A percentile compares a stretch with the other conserved stretches of the same genome.
These are phyloP conservation scores for Gymnothorax javanicus DNA, from an alignment of 2,797 vertebrate species.

Conservation along the genomic window DNA sequence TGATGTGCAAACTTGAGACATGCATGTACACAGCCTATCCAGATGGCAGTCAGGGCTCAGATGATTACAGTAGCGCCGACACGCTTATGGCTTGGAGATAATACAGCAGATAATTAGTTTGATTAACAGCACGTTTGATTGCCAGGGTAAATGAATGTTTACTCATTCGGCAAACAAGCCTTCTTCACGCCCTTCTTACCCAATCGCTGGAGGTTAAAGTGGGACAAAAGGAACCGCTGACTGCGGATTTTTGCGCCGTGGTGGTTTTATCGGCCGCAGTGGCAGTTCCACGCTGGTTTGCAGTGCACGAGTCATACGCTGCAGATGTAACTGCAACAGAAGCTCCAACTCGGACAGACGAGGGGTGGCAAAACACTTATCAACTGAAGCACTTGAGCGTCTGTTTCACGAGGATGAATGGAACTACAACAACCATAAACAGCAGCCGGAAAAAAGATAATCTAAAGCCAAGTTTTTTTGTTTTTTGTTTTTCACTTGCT, in stretches of 20 bases:
- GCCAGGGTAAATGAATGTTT: constrained; percentile 74
- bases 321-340: neutral
- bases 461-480: neutral
- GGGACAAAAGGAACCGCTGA: constrained; percentile 60
- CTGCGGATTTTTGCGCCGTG: constrained; percentile 33
- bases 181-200: constrained; percentile 17
- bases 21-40: constrained; percentile 43
- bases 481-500: neutral
- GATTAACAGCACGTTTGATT: constrained; percentile 73
- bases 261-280: constrained; percentile 5
- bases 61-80: constrained; percentile 49
- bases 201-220: constrained; percentile 42
- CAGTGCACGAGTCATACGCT: neutral
- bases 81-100: constrained; percentile 47
- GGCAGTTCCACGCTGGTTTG: neutral
- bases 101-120: constrained; percentile 68
- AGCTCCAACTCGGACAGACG: neutral
- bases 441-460: neutral
- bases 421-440: neutral
- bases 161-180: constrained; percentile 67
- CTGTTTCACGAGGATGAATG: neutral
- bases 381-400: neutral
- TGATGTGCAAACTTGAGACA: constrained; percentile 39
- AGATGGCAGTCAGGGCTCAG: constrained; percentile 61
- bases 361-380: neutral